These are phyloP conservation scores for Lycaena phlaeas DNA, from an alignment of 2,888 invertebrate genomes.

Conservation along the genomic window DNA sequence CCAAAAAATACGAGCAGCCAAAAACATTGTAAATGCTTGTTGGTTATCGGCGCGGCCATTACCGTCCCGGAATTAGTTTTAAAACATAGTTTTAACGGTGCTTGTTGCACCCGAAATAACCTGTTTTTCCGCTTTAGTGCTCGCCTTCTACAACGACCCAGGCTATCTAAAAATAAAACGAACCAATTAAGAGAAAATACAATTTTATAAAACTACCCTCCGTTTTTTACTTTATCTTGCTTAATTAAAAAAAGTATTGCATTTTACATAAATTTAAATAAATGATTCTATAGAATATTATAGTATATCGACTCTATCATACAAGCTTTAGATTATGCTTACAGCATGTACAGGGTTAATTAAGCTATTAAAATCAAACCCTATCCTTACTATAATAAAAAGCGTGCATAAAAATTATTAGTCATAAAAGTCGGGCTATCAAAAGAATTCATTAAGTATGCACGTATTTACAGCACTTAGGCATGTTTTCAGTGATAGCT, in stretches of 20 bases:
- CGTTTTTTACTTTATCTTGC: background rate
- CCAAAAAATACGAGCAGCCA: constrained; percentile 69
- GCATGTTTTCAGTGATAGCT: constrained; percentile 31
- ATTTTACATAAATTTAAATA: too few relatives aligned
- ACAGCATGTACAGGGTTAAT: too few relatives aligned
- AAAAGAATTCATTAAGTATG: constrained; percentile 20
- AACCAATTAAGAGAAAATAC: constrained; percentile 30
- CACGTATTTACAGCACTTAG: constrained; percentile 26
- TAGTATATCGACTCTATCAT: too few relatives aligned
- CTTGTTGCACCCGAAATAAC: constrained; percentile 51
- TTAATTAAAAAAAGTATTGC: background rate
- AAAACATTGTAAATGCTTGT: constrained; percentile 70
- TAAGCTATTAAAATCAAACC: too few relatives aligned
- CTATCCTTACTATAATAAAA: constrained; percentile 9
- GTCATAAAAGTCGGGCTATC: constrained; percentile 7
- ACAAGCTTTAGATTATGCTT: too few relatives aligned
- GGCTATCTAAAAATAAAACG: constrained; percentile 34
- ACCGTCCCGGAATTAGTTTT: constrained; percentile 56
- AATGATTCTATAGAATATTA: too few relatives aligned
- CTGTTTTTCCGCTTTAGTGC: constrained; percentile 36
- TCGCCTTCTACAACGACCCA: constrained; percentile 24
- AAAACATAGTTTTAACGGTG: constrained; percentile 60
- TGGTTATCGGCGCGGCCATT: constrained; percentile 51
- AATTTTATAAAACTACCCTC: constrained; percentile 15
- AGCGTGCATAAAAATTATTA: constrained; percentile 12